phyloP scores from a whole-genome alignment of 2,888 invertebrate species.

The Agonum fuliginosum region DNA sequence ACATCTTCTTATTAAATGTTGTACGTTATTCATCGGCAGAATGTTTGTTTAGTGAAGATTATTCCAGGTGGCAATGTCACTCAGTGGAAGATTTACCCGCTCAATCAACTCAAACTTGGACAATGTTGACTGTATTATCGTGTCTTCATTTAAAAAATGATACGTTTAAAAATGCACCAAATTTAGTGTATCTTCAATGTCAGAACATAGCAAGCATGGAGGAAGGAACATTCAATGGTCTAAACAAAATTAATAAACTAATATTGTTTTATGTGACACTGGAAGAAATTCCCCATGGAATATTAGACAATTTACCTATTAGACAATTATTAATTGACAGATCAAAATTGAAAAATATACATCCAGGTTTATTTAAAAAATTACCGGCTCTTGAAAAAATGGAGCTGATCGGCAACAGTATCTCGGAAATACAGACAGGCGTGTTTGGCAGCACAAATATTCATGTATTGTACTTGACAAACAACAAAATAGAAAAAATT shows the following conservation, averaged over 20 bases:
- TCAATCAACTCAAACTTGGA: constrained; percentile 1
- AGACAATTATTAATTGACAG: neutral
- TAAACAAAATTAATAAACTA: constrained; percentile 26
- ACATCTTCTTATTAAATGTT: no score
- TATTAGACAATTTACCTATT: constrained; percentile 18
- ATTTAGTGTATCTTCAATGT: neutral
- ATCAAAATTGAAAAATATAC: neutral
- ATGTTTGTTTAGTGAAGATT: no score
- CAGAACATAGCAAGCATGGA: neutral
- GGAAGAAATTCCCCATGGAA: neutral
- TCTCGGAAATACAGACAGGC: no score
- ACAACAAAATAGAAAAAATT: constrained; percentile 29
- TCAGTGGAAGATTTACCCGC: constrained; percentile 2
- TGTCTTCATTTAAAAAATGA: neutral
- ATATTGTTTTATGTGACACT: neutral
- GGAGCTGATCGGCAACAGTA: no score
- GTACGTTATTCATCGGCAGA: no score
- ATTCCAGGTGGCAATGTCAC: no score
- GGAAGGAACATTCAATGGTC: neutral
- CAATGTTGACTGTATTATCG: neutral
- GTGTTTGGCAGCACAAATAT: neutral
- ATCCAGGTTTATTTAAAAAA: neutral
- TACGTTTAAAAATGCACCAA: constrained; percentile 14
- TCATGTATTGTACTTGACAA: constrained; percentile 5
- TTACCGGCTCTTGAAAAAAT: constrained; percentile 12